Percentiles rank a stretch among this genome's conserved stretches.
Evolutionary conservation across 2,113 vertebrate species (phyloP).

Genomic region (Perca flavescens): DNA sequence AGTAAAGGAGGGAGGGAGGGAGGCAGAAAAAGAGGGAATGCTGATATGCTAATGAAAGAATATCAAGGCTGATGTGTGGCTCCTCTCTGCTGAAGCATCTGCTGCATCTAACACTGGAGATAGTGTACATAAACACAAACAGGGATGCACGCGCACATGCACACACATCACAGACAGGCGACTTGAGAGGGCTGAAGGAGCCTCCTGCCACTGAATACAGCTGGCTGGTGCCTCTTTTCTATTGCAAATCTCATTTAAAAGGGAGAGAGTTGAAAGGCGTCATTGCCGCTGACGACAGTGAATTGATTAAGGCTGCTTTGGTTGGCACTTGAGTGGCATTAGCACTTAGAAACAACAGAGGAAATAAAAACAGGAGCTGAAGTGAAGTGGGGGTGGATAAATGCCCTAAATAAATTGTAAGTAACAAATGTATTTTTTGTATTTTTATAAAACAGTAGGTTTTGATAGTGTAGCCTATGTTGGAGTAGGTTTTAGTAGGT

Average conservation of each 20-base stretch:
- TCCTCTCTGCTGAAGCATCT: conserved; percentile 73
- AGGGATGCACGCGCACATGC: background rate
- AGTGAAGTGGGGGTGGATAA: conserved; percentile 9
- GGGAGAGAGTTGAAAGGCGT: conserved; percentile 65
- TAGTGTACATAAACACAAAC: background rate
- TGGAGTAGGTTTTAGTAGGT: conserved; percentile 7
- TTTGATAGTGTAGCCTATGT: background rate
- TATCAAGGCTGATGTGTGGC: conserved; percentile 70
- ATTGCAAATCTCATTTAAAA: conserved; percentile 59
- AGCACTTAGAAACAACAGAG: conserved; percentile 32
- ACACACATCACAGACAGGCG: conserved; percentile 2
- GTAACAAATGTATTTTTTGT: background rate
- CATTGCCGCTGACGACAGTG: conserved; percentile 50
- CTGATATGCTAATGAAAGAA: conserved; percentile 58
- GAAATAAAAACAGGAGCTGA: conserved; percentile 13
- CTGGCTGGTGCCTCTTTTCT: conserved; percentile 57
- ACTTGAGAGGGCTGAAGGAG: conserved; percentile 51
- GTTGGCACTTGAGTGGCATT: conserved; percentile 48
- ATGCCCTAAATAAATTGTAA: background rate
- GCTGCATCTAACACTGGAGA: conserved; percentile 52
- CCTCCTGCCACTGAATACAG: conserved; percentile 50
- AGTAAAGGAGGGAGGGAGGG: conserved; percentile 15
- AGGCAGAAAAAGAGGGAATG: background rate
- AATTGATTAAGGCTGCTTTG: conserved; percentile 61
- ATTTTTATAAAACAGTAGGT: conserved; percentile 4